Evolutionary conservation across 2,888 invertebrate species (phyloP), one percentile per base, ranked within the genome.

Genomic region (Aphodius sticticus): DNA sequence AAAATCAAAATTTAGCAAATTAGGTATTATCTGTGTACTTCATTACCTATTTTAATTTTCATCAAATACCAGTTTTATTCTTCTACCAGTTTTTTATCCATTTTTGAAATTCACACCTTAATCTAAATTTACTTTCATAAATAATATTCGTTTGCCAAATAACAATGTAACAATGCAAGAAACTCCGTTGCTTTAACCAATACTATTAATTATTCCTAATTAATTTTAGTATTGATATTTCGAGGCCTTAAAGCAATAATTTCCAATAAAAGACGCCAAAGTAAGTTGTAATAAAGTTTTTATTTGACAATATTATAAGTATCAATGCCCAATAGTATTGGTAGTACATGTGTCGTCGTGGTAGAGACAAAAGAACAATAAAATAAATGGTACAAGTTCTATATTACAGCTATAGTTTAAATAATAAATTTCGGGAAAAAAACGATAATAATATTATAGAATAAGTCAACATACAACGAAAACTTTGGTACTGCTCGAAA

Each of bases 221-320:
- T 26, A 26, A 26, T 26, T 26, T 26, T 26, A 26, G 26, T 26
- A 53, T 53, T 1, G 2, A 1, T 53, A 82, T 82, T 81, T 83
- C 6, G 70, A 70, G 3, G 1, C 37, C 14, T 26, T 26, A 12
- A n/a, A 75, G 75, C 37, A 74, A 74, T 74, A 15, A 38, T 36
- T 36, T 53, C 1, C 26, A 76, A 78, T 78, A 72, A 72, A 79
- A 76, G 16, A 15, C 71, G 12, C 12, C 69, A 71, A 72, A 72
- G 16, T 72, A 76, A 76, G 69, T 76, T 81, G 79, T 81, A 81
- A 81, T 81, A 81, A 81, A 81, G 72, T 78, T 81, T 81, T 81
- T 81, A 81, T 81, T 81, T 79, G 81, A 81, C 78, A 81, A 79
- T 81, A 81, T 78, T 77, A 77, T 80, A 81, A 81, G 80, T 81